phyloP scores from a whole-genome alignment of 2,113 vertebrate genomes.

The Chinchilla lanigera region DNA sequence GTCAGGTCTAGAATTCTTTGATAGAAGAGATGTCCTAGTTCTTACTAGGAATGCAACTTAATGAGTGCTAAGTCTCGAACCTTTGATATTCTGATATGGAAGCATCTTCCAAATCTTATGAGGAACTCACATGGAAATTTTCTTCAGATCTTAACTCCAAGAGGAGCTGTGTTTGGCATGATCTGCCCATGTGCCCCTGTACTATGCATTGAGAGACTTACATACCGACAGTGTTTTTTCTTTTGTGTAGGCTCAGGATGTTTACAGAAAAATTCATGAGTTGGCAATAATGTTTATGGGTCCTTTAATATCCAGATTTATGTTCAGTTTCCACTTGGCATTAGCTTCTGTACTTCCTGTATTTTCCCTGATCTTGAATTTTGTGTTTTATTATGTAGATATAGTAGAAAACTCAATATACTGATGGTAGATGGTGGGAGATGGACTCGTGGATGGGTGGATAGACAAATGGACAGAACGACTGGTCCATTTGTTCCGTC shows the following conservation, averaged over 20 bases:
- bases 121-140: neutral
- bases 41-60: neutral
- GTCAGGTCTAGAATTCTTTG: neutral
- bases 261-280: neutral
- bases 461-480: neutral
- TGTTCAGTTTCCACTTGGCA: constrained; percentile 45
- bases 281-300: neutral
- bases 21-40: neutral
- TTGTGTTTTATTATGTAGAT: constrained; percentile 20
- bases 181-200: neutral
- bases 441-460: neutral
- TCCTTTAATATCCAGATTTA: neutral
- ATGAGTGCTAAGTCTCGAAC: neutral
- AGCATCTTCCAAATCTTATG: neutral
- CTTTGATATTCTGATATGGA: neutral
- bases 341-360: constrained; percentile 15
- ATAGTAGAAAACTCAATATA: neutral
- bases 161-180: neutral
- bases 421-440: neutral
- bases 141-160: neutral
- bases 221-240: neutral
- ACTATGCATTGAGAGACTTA: neutral
- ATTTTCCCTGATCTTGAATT: constrained; percentile 24
- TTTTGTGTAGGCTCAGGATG: constrained; percentile 5
- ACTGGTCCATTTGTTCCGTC: neutral